phyloP scores from a whole-genome alignment of 2,113 vertebrate genomes.

The Loxodonta africana region DNA sequence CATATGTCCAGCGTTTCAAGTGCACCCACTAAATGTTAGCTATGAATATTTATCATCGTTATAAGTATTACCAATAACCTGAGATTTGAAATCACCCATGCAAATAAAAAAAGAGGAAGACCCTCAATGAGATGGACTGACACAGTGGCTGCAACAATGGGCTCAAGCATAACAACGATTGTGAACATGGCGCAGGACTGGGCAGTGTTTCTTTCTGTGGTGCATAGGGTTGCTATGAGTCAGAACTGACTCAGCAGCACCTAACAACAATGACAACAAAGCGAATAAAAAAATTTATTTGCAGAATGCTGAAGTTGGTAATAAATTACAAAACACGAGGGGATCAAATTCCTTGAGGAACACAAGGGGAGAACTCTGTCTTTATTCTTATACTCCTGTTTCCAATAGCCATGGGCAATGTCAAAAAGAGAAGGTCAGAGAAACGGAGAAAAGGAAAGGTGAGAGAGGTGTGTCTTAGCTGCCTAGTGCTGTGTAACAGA shows the following conservation, averaged over 20 bases:
- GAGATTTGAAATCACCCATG: background rate
- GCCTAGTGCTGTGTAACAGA: background rate
- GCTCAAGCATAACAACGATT: too few species aligned
- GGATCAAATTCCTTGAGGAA: background rate
- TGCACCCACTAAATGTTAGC: background rate
- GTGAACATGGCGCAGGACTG: too few species aligned
- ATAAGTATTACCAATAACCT: background rate
- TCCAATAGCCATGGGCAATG: background rate
- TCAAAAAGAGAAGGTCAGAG: background rate
- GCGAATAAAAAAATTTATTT: background rate
- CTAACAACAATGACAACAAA: background rate
- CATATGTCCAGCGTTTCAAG: too few species aligned
- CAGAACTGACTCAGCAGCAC: too few species aligned
- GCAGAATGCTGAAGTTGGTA: background rate
- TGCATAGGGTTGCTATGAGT: too few species aligned
- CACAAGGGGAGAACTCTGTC: background rate
- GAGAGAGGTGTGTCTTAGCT: background rate
- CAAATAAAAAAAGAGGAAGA: background rate
- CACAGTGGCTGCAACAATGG: too few species aligned
- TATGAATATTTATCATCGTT: background rate
- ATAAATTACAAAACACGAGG: background rate
- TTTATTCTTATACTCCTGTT: background rate
- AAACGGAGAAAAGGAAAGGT: background rate
- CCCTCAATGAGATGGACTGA: too few species aligned
- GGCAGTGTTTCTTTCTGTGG: too few species aligned